phyloP scores from a whole-genome alignment of 2,797 vertebrate species.

The Oreonectes daqikongensis region DNA sequence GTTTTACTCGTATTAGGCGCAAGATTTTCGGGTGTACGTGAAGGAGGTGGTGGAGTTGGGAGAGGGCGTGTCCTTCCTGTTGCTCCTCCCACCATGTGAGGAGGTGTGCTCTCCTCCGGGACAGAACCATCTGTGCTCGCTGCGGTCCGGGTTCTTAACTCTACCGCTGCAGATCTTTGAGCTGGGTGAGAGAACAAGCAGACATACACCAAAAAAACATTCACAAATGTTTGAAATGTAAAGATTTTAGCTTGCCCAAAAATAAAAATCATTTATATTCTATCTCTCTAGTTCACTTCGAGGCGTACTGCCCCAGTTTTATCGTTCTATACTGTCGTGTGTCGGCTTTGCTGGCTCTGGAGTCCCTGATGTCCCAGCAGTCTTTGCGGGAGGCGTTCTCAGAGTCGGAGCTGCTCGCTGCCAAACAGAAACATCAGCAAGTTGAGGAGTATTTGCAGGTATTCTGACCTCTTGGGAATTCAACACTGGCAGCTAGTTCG shows the following conservation, averaged over 20 bases:
- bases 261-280: background rate
- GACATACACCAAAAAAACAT: background rate
- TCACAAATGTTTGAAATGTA: too few relatives aligned
- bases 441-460: conserved; percentile 90
- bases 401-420: conserved; percentile 79
- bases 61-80: conserved; percentile 86
- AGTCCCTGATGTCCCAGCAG: conserved; percentile 90
- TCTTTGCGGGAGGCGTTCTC: conserved; percentile 89
- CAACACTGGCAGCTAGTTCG: conserved; percentile 23
- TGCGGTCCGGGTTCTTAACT: conserved; percentile 84
- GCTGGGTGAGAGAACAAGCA: conserved; percentile 77
- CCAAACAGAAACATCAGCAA: conserved; percentile 89
- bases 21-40: conserved; percentile 89
- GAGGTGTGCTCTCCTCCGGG: conserved; percentile 89
- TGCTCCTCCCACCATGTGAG: conserved; percentile 88
- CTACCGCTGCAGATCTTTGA: conserved; percentile 92
- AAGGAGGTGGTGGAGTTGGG: conserved; percentile 91
- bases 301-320: conserved; percentile 83
- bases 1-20: conserved; percentile 70
- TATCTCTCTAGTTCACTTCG: conserved; percentile 83
- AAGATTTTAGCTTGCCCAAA: background rate
- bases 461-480: conserved; percentile 28
- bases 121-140: conserved; percentile 87
- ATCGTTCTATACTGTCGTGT: conserved; percentile 88
- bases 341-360: conserved; percentile 87